phyloP scores from a whole-genome alignment of 1,140 invertebrate species.

The Saccostrea echinata region DNA sequence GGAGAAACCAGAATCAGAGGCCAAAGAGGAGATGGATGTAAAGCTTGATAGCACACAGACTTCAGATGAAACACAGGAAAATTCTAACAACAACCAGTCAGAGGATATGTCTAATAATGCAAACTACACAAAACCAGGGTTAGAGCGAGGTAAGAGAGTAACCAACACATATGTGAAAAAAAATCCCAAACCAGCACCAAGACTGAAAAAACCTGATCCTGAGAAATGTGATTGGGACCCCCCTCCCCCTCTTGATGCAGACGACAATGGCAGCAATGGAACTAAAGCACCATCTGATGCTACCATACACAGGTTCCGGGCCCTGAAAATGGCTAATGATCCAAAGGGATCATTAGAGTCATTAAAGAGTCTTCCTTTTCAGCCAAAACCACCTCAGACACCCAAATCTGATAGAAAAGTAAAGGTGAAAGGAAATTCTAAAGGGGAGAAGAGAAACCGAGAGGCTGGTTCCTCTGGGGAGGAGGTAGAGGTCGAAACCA shows the following conservation, averaged over 20 bases:
- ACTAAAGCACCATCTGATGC: slow-evolving; percentile 64
- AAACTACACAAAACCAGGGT: background rate
- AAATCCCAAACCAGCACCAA: slow-evolving; percentile 58
- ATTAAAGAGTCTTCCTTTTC: slow-evolving; percentile 68
- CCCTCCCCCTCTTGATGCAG: slow-evolving; percentile 45
- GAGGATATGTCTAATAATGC: slow-evolving; percentile 1
- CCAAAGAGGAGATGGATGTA: slow-evolving; percentile 72
- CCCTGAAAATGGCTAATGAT: slow-evolving; percentile 68
- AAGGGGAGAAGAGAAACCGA: slow-evolving; percentile 69
- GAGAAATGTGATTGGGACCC: slow-evolving; percentile 29
- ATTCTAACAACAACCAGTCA: slow-evolving; percentile 15
- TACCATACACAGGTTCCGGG: slow-evolving; percentile 68
- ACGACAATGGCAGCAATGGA: slow-evolving; percentile 49
- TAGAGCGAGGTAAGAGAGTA: background rate
- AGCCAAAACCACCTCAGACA: slow-evolving; percentile 72
- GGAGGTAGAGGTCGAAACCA: slow-evolving; percentile 63
- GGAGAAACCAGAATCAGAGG: slow-evolving; percentile 80
- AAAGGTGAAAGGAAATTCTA: slow-evolving; percentile 47
- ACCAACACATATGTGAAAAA: background rate
- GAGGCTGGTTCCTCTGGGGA: slow-evolving; percentile 68
- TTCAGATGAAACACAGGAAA: background rate
- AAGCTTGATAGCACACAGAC: background rate
- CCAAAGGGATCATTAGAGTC: slow-evolving; percentile 65
- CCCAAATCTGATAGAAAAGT: slow-evolving; percentile 62
- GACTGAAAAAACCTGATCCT: slow-evolving; percentile 45